Evolutionary conservation across 2,113 vertebrate genomes (phyloP).

Genomic region (Aptenodytes patagonicus): DNA sequence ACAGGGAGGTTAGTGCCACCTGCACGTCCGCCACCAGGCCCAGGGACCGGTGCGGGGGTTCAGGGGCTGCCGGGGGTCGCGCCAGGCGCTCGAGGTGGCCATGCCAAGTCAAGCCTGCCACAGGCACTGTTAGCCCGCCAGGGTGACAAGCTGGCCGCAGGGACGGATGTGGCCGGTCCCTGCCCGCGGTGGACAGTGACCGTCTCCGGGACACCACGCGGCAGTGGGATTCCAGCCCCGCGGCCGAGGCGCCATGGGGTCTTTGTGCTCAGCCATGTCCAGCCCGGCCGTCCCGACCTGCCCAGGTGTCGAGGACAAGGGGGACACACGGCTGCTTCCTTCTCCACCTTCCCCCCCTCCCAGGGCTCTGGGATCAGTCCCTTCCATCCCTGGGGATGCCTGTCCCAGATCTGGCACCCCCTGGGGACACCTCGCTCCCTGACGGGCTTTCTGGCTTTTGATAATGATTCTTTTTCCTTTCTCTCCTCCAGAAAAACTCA

Average conservation of each 20-base stretch:
- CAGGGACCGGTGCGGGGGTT: not conserved
- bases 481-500: conserved; percentile 86
- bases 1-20: not conserved
- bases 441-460: not conserved
- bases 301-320: not conserved
- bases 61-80: not conserved
- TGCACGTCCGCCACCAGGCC: accelerated
- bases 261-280: not conserved
- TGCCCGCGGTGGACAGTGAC: not conserved
- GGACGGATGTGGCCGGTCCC: not conserved
- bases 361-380: not conserved
- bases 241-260: not conserved
- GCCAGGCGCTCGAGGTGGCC: not conserved
- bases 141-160: not conserved
- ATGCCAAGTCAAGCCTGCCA: not conserved
- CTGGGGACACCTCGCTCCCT: not conserved
- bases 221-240: not conserved
- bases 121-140: accelerated
- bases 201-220: conserved; percentile 63
- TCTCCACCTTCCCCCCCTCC: not conserved
- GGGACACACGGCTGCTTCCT: not conserved
- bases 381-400: not conserved
- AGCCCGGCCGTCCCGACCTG: not conserved
- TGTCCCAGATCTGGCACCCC: not conserved
- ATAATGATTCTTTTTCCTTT: not conserved